Conservation (phyloP, 2,888 invertebrate species). For the Drosophila nigricruria region DNA sequence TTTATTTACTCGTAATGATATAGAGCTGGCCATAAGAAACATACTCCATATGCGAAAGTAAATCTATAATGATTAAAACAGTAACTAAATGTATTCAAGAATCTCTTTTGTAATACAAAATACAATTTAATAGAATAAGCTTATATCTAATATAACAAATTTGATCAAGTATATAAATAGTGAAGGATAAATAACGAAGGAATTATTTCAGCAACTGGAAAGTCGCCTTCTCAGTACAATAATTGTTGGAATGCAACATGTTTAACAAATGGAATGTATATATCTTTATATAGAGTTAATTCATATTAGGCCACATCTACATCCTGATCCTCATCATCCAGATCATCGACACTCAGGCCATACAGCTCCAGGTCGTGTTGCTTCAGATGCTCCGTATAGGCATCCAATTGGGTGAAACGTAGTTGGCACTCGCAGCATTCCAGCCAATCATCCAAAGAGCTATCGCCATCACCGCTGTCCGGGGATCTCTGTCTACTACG, state of each 20-base stretch:
- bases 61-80: not conserved
- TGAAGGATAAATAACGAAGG: constrained; percentile 7
- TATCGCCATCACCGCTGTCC: constrained; percentile 69
- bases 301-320: constrained; percentile 66
- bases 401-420: constrained; percentile 80
- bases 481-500: constrained; percentile 56
- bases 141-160: constrained; percentile 1
- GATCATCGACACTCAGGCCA: constrained; percentile 62
- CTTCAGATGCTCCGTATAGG: constrained; percentile 82
- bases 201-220: not conserved
- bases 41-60: too few relatives aligned
- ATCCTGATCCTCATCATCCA: constrained; percentile 64
- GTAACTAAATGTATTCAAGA: not conserved
- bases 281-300: not conserved
- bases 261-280: constrained; percentile 14
- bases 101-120: not conserved
- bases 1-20: not conserved
- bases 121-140: not conserved
- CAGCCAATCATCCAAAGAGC: constrained; percentile 78
- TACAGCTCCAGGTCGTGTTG: constrained; percentile 77
- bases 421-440: constrained; percentile 83
- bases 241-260: not conserved
- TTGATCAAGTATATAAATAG: constrained; percentile 25
- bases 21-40: too few relatives aligned
- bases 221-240: not conserved